These are phyloP conservation scores for Alcis repandata DNA, from an alignment of 2,888 invertebrate species.

Conservation along the genomic window DNA sequence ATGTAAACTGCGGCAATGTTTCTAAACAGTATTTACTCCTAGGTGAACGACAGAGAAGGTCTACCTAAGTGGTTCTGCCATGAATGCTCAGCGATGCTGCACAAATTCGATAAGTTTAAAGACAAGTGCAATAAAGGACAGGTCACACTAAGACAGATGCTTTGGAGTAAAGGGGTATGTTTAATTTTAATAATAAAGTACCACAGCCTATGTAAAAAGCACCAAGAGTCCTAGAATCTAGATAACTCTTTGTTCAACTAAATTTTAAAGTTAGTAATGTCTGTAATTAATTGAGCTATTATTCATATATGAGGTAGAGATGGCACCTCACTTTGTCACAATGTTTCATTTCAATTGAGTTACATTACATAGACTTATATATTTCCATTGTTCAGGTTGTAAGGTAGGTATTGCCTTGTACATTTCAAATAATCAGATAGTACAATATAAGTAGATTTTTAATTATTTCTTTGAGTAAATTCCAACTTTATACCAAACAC, in stretches of 20 bases:
- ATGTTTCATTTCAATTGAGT: no score
- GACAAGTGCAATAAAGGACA: conserved; percentile 74
- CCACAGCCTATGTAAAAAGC: neutral
- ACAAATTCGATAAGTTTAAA: conserved; percentile 76
- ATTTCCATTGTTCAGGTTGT: no score
- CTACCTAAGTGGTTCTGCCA: conserved; percentile 73
- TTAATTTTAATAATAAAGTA: neutral
- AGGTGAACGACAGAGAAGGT: conserved; percentile 62
- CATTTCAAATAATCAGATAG: neutral
- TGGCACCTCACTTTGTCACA: no score
- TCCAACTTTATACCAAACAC: neutral
- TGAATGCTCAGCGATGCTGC: conserved; percentile 70
- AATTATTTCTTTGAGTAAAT: no score
- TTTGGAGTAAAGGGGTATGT: conserved; percentile 68
- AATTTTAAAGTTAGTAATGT: no score
- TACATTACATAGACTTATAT: no score
- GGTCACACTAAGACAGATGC: conserved; percentile 60
- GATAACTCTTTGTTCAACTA: no score
- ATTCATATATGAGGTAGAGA: no score
- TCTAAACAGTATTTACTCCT: conserved; percentile 23
- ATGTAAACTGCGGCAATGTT: neutral
- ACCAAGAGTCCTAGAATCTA: no score
- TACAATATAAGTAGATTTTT: no score
- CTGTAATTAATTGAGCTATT: no score
- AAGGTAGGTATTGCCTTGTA: no score